Evolutionary conservation across 2,888 invertebrate genomes (phyloP), one percentile per base, ranked within the genome.

Genomic region (Yponomeuta malinellus): DNA sequence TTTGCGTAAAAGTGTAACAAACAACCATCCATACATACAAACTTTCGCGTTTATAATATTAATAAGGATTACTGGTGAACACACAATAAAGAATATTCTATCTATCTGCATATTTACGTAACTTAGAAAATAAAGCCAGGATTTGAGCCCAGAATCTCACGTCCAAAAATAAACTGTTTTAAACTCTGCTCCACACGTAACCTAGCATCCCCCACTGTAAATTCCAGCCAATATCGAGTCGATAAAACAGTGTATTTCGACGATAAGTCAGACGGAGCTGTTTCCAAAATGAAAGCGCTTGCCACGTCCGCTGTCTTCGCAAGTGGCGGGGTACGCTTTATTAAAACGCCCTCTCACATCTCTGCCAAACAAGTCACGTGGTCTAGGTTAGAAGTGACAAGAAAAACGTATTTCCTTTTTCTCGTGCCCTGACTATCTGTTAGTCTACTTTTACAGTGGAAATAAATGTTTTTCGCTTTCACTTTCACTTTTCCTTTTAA

Each of bases 251-350:
- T 59, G 33, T 65, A 65, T 33, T 33, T 65, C 65, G 4, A 10
- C 29, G 65, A 6, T 12, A 31, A 29, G 73, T 71, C 72, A 64
- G 70, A 70, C 67, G 48, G 37, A 15, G 23, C 52, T 43, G 52
- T 59, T 59, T 59, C 15, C 52, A 59, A 59, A 59, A 59, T 59
- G 52, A 15, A 15, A 15, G 52, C 52, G 52, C 52, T 15, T 59
- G 52, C 52, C 52, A 15, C 48, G 69, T 10, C 43, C 59, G 73
- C 71, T 72, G 71, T 71, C 67, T 65, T 66, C 70, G 63, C 71
- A 72, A 74, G 76, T 73, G 73, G 74, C 73, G 75, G 74, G 75
- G 75, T 74, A 73, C 76, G 76, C 76, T 79, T 79, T 79, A 79
- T 78, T 79, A 79, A 78, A 78, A 77, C 78, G 71, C 77, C 74